Evolutionary conservation across 1,140 invertebrate species (phyloP), one percentile per base, ranked within the genome.

Genomic region (Drosophila yakuba): DNA sequence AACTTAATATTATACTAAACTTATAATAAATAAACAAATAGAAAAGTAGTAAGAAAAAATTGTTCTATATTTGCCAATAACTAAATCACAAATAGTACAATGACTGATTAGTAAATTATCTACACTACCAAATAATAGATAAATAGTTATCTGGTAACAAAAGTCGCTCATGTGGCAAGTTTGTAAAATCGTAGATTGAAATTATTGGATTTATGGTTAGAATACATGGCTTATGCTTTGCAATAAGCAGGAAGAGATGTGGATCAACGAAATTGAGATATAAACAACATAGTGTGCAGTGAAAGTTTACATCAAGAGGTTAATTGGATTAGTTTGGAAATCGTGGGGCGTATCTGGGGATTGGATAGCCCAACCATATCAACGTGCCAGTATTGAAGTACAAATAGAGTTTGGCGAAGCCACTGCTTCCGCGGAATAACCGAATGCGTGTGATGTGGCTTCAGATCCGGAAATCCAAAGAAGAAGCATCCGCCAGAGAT

Each of bases 11-110:
- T 39, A 6, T n/a, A 5, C n/a, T 0, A 32, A 32, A 10, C 32
- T n/a, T 15, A 1, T 39, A 12, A 14, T 39, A 39, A 48, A n/a
- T 36, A 38, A 45, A 28, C 8, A 7, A 32, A 32, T 8, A 32
- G 32, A 10, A 32, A 32, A 32, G 8, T 32, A 32, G 8, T 32
- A 32, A 28, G 15, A 20, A 41, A 35, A 50, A 35, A 67, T 68
- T 64, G 8, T 20, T 67, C 20, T 68, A 38, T 68, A 52, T 68
- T 68, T 64, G 39, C 38, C 39, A 51, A n/a, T 51, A 67, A 51
- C 36, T 67, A 43, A 51, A 43, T 67, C 36, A 67, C 64, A 36
- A 51, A 63, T 52, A n/a, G n/a, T n/a, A 66, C 47, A 44, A 25
- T 67, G 15, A 52, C 14, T 28, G n/a, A 44, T 68, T 68, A 68